phyloP scores from a whole-genome alignment of 2,113 vertebrate species.

The Mola mola region DNA sequence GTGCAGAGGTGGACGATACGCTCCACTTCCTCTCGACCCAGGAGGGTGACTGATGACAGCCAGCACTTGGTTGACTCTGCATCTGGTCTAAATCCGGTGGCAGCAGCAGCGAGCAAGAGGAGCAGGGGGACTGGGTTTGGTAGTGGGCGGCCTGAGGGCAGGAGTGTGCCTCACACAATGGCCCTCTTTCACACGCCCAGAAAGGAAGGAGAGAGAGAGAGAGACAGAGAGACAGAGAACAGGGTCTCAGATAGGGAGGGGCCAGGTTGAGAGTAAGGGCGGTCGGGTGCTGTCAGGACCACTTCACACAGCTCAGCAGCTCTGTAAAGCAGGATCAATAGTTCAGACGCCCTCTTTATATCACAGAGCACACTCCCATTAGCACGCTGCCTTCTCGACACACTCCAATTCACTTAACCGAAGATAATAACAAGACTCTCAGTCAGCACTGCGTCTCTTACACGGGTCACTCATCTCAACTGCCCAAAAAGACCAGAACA shows the following conservation, averaged over 20 bases:
- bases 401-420: slow-evolving; percentile 65
- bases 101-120: slow-evolving; percentile 43
- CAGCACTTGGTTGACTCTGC: slow-evolving; percentile 83
- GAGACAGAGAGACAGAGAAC: slow-evolving; percentile 7
- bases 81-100: slow-evolving; percentile 80
- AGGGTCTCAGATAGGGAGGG: slow-evolving; percentile 62
- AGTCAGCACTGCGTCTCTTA: slow-evolving; percentile 25
- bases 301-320: slow-evolving; percentile 72
- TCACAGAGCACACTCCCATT: slow-evolving; percentile 66
- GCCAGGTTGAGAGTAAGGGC: slow-evolving; percentile 56
- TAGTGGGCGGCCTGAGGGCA: slow-evolving; percentile 83
- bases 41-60: slow-evolving; percentile 81
- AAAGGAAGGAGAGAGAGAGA: slow-evolving; percentile 61
- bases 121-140: slow-evolving; percentile 69
- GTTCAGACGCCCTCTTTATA: slow-evolving; percentile 56
- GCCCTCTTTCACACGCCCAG: slow-evolving; percentile 83
- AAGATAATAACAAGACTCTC: slow-evolving; percentile 46
- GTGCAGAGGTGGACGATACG: slow-evolving; percentile 81
- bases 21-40: slow-evolving; percentile 86
- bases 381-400: slow-evolving; percentile 68
- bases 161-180: slow-evolving; percentile 91
- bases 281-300: slow-evolving; percentile 57
- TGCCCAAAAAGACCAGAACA: slow-evolving; percentile 43
- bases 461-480: slow-evolving; percentile 32
- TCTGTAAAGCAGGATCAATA: slow-evolving; percentile 80